Conservation (phyloP, 2,888 invertebrate species). For the Meandrusa payeni region DNA sequence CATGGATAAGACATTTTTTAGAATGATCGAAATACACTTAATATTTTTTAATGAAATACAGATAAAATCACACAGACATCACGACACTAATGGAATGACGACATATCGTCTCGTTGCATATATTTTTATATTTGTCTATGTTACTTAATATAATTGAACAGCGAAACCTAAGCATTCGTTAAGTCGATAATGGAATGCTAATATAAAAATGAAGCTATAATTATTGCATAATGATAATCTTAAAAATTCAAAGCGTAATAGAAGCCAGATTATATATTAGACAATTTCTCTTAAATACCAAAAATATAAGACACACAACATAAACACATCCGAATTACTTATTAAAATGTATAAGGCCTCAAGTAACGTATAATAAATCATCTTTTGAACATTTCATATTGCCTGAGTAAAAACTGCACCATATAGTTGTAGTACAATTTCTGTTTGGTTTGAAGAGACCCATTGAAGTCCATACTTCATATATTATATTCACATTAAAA, state of each 20-base stretch:
- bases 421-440: too few relatives aligned
- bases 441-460: too few relatives aligned
- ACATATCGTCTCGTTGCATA: conserved; percentile 19
- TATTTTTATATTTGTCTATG: conserved; percentile 3
- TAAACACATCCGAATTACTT: not conserved
- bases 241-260: conserved; percentile 1
- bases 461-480: too few relatives aligned
- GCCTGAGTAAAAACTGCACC: not conserved
- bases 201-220: conserved; percentile 34
- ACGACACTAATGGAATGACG: conserved; percentile 20
- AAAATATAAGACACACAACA: conserved; percentile 1
- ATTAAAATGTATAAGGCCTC: conserved; percentile 17
- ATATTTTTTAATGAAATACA: not conserved
- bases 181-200: conserved; percentile 5
- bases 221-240: conserved; percentile 25
- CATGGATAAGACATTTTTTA: not conserved
- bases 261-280: conserved; percentile 1
- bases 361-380: conserved; percentile 1
- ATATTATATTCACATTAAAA: too few relatives aligned
- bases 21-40: not conserved
- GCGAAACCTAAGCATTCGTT: conserved; percentile 14
- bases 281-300: not conserved
- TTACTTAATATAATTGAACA: conserved; percentile 4
- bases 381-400: not conserved
- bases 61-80: conserved; percentile 7